phyloP scores from a whole-genome alignment of 2,797 vertebrate species.

The Onychomys arenicola region DNA sequence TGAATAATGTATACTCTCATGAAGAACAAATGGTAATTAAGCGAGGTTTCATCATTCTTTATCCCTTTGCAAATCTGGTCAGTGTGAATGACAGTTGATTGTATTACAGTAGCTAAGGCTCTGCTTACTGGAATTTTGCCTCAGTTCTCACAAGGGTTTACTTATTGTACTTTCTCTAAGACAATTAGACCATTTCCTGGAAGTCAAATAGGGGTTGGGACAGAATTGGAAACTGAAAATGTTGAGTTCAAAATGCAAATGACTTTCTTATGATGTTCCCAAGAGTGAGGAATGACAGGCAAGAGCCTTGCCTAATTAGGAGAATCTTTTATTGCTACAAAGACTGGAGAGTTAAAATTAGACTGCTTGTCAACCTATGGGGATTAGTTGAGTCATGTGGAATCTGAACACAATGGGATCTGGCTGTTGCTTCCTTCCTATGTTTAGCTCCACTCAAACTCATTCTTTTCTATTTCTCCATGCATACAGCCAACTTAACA shows the following conservation, averaged over 20 bases:
- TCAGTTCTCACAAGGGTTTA: constrained; percentile 78
- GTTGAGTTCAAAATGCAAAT: constrained; percentile 80
- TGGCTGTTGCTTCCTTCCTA: constrained; percentile 82
- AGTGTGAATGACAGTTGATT: constrained; percentile 74
- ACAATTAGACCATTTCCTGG: constrained; percentile 79
- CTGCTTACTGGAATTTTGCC: constrained; percentile 72
- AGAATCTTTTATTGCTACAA: constrained; percentile 80
- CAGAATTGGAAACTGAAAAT: constrained; percentile 78
- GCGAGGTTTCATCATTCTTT: constrained; percentile 71
- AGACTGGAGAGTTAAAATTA: constrained; percentile 86
- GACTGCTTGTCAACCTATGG: constrained; percentile 84
- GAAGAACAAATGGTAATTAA: constrained; percentile 83
- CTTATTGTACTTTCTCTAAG: constrained; percentile 74
- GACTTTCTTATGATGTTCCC: constrained; percentile 66
- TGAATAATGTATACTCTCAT: constrained; percentile 64
- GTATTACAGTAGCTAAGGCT: constrained; percentile 57
- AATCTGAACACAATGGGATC: constrained; percentile 82
- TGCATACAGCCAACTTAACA: constrained; percentile 77
- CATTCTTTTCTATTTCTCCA: constrained; percentile 82
- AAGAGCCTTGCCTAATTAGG: constrained; percentile 85
- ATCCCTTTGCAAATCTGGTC: constrained; percentile 81
- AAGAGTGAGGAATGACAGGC: constrained; percentile 67
- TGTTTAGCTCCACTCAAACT: constrained; percentile 82
- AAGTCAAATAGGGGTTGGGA: constrained; percentile 75
- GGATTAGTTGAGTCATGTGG: constrained; percentile 84